Evolutionary conservation across 2,888 invertebrate species (phyloP), one percentile per base, ranked within the genome.

Genomic region (Arenicola marina): DNA sequence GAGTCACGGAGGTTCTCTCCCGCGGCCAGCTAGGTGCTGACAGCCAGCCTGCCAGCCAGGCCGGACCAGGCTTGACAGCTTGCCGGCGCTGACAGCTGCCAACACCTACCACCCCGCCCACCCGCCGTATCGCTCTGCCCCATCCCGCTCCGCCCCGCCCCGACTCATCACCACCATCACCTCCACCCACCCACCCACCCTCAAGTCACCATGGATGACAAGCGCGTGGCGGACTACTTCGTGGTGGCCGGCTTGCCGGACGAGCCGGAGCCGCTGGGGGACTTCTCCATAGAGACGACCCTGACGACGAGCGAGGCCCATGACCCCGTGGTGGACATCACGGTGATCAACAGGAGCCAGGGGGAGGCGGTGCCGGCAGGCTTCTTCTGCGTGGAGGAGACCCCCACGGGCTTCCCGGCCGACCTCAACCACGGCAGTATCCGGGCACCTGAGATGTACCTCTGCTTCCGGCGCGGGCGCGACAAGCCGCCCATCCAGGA

Each of bases 371-470:
- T 78, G 29, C 83, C 83, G 0, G 69, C 73, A 28, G 76, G 76
- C 0, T 83, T 71, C 67, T 70, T 68, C 11, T 78, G 78, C 65
- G 64, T 83, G 7, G 81, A 78, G 63, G 66, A 73, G 44, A 82
- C 44, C 88, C 91, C 55, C 1, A 73, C 79, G 71, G 88, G 96
- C 0, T 86, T 93, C 72, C 90, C 90, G 28, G 99, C 99, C 0
- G 95, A 99, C 85, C 87, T 99, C 67, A 99, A 99, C 84, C 95
- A 96, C 89, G 98, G 98, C 34, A 96, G 95, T 73, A 88, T 98
- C 77, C 89, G 96, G 46, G 92, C 95, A 64, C 91, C 92, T 4
- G 93, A 95, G 81, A 95, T 96, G 82, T 98, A 89, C 83, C 87
- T 99, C 61, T 98, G 96, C 84, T 93, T 90, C 83, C 88, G 91